Percentiles rank a stretch among this genome's conserved stretches.
Evolutionary conservation across 2,888 invertebrate genomes (phyloP).

Genomic region (Orthonevra nobilis): DNA sequence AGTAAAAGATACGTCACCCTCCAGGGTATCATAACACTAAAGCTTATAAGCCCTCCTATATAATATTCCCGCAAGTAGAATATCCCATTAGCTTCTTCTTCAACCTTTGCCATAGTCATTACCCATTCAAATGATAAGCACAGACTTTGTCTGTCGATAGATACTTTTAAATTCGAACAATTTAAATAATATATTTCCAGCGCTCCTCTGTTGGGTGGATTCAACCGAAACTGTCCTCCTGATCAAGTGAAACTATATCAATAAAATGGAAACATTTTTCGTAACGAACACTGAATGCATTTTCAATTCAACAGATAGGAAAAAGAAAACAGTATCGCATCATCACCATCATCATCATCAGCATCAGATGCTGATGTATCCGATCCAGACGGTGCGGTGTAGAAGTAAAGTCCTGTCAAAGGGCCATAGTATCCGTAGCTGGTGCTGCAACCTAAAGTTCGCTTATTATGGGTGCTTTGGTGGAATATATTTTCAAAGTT

Average conservation of each 20-base stretch:
- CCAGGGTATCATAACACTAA: not conserved
- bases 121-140: constrained; percentile 22
- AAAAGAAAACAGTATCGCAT: constrained; percentile 32
- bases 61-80: constrained; percentile 30
- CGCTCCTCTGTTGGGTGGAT: not conserved
- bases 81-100: constrained; percentile 28
- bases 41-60: constrained; percentile 23
- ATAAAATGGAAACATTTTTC: constrained; percentile 46
- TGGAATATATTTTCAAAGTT: constrained; percentile 44
- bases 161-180: constrained; percentile 23
- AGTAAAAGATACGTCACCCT: not conserved
- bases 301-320: constrained; percentile 60
- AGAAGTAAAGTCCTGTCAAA: constrained; percentile 2
- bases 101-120: constrained; percentile 7
- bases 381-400: no score
- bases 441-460: constrained; percentile 36
- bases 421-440: not conserved
- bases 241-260: constrained; percentile 44
- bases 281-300: constrained; percentile 43
- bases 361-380: constrained; percentile 35
- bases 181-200: constrained; percentile 47
- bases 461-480: constrained; percentile 44
- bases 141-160: constrained; percentile 3
- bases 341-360: constrained; percentile 61
- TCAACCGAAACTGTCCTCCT: constrained; percentile 35